Conservation (phyloP, 1,140 invertebrate genomes). For the Drosophila prosaltans region DNA sequence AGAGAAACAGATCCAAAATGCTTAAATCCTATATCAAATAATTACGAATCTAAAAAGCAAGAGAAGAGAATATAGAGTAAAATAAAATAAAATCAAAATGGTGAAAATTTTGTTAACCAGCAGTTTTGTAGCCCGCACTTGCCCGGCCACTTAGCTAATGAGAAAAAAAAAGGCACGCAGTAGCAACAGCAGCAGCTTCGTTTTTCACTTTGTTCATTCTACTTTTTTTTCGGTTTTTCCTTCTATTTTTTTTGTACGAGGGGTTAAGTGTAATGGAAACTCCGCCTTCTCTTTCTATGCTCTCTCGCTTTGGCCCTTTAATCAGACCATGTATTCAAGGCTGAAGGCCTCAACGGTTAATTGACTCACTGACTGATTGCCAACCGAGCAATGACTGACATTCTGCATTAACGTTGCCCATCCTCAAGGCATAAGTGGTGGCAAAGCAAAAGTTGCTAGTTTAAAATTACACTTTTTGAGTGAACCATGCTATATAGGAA, state of each 20-base stretch:
- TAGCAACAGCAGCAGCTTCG: not conserved
- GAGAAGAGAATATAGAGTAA: not conserved
- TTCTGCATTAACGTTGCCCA: constrained; percentile 2
- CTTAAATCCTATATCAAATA: constrained; percentile 1
- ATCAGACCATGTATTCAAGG: constrained; percentile 5
- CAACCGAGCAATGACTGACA: not conserved
- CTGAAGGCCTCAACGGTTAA: constrained; percentile 6
- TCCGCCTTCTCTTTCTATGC: constrained; percentile 5
- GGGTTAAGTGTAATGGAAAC: constrained; percentile 11
- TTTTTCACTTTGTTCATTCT: constrained; percentile 6
- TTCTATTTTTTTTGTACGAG: not conserved
- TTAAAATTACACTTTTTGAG: not conserved
- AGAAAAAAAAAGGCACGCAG: constrained; percentile 44
- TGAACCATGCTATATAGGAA: not conserved
- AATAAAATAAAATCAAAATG: not conserved
- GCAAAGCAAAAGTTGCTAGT: not conserved
- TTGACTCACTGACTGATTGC: constrained; percentile 10
- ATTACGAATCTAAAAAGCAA: constrained; percentile 6
- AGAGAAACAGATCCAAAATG: not conserved
- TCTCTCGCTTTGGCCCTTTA: not conserved
- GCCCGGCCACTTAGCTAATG: constrained; percentile 67
- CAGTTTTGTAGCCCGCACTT: constrained; percentile 18
- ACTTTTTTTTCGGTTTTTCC: not conserved
- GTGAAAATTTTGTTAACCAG: constrained; percentile 4
- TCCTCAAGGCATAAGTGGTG: not conserved